Base-by-base conservation (phyloP, 2,113 vertebrate species). In the Rhea americana region DNA sequence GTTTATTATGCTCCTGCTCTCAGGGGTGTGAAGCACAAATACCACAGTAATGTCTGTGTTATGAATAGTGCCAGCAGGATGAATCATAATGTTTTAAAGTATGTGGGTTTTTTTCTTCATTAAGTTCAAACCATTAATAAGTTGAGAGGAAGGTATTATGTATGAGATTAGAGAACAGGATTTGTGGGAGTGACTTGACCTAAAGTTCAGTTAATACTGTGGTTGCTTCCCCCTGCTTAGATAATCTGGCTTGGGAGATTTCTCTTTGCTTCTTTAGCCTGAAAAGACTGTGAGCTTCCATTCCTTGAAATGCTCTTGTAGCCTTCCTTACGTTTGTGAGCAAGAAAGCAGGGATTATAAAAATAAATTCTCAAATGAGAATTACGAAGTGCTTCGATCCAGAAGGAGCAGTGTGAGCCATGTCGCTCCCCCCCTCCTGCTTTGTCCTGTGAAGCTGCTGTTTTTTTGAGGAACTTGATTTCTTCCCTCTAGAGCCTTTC, bases 181-280 rank as follows among this genome's bases (percentile, higher is more conserved):
- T 92, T 92, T 95, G 81, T 89, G 47, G 67, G 41, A 94, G 55
- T 85, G 61, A 87, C 41, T 92, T 92, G 87, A 92, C 93, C 67
- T 94, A 86, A 79, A 37, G 5, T 89, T 93, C 83, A 65, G 53
- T 89, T 96, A 91, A 93, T 89, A 14, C 77, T 85, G 53, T 82
- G 39, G 24, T 85, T 50, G 26, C 63, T 89, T 94, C 67, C 41
- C 58, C 43, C 43, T 17, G 11, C 35, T 80, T 91, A 35, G 74
- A 73, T 94, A 91, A 93, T 93, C 89, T 83, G 75, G 41, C 59
- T n/a, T 77, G 79, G 14, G 67, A 75, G 86, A 93, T 89, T 91
- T 93, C 82, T 90, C 71, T 91, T 72, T 85, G 50, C 79, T 95
- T 22, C 37, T 77, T 93, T 67, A 82, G 63, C 79, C 47, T 22